Evolutionary conservation across 2,888 invertebrate species (phyloP).

Genomic region (Stenurella melanura): DNA sequence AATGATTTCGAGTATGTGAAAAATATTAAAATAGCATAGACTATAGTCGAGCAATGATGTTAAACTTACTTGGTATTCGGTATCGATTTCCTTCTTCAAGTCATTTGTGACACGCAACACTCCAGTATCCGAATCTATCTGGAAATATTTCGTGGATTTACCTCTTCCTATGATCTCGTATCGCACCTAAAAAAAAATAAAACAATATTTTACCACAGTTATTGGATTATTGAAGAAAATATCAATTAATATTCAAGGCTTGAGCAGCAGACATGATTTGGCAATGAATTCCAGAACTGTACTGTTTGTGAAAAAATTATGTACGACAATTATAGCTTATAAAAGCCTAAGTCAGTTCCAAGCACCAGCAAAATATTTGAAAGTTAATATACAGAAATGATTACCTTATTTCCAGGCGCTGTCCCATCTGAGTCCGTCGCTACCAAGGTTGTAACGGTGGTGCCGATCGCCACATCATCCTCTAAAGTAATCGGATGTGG

Average conservation of each 20-base stretch:
- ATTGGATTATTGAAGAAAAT: no score
- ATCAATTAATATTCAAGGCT: no score
- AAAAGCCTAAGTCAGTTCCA: no score
- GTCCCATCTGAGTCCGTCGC: constrained; percentile 92
- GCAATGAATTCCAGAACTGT: no score
- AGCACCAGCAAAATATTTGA: neutral
- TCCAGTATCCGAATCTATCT: constrained; percentile 90
- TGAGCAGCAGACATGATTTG: no score
- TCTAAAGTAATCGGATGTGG: constrained; percentile 89
- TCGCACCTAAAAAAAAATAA: constrained; percentile 71
- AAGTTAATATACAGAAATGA: neutral
- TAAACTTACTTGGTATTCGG: constrained; percentile 85
- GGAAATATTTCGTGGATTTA: constrained; percentile 89
- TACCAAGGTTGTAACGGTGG: constrained; percentile 84
- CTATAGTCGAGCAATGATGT: neutral
- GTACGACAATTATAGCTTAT: no score
- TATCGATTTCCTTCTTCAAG: constrained; percentile 88
- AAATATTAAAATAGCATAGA: no score
- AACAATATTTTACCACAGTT: neutral
- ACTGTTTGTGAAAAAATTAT: no score
- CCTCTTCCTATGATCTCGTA: constrained; percentile 90
- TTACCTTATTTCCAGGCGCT: constrained; percentile 86
- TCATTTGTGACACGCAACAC: constrained; percentile 88
- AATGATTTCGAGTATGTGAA: no score
- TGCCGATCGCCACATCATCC: constrained; percentile 88